Evolutionary conservation across 2,888 invertebrate genomes (phyloP), one percentile per base, ranked within the genome.

Genomic region (Gymnoscelis rufifasciata): DNA sequence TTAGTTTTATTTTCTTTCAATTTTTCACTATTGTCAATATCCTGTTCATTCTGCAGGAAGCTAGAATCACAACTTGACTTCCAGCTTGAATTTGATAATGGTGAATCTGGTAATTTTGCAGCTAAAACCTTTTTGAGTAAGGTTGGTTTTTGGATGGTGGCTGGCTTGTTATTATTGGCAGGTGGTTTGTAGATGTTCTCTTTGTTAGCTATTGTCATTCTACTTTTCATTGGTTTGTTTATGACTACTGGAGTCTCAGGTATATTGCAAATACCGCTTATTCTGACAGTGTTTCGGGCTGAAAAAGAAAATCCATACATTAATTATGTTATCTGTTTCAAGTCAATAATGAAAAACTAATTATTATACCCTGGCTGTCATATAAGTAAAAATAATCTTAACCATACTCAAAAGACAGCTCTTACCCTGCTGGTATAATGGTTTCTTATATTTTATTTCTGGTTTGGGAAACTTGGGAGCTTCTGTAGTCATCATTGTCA

Each of bases 11-110:
- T 56, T 47, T 75, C 68, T 30, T 76, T 64, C 23, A 54, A 30
- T 38, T 19, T 19, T 19, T 19, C 19, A 19, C 19, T 19, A 31
- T 67, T 68, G 42, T 80, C 78, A 38, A 84, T 78, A 45, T 83
- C 76, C 54, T 78, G 80, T 40, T 88, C 87, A 23, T 68, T 78
- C 59, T 70, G 72, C 33, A 88, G 58, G 42, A 88, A 88, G 59
- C 87, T 87, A 6, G 70, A 68, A 56, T 88, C 86, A 59, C 76
- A 69, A 38, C 73, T 77, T 0, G 80, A 81, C 53, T 77, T 78
- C 66, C 74, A 79, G 3, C 83, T 83, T 36, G 70, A 64, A 51
- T 82, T 82, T 6, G 70, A 74, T 3, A 71, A 45, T 30, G 79
- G 78, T 36, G 80, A 81, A 30, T 79, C 76, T 8, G 68, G 64